Percentiles rank a stretch among this genome's conserved stretches.
These are phyloP conservation scores for Salarias fasciatus DNA, from an alignment of 2,797 vertebrate species.

Conservation along the genomic window DNA sequence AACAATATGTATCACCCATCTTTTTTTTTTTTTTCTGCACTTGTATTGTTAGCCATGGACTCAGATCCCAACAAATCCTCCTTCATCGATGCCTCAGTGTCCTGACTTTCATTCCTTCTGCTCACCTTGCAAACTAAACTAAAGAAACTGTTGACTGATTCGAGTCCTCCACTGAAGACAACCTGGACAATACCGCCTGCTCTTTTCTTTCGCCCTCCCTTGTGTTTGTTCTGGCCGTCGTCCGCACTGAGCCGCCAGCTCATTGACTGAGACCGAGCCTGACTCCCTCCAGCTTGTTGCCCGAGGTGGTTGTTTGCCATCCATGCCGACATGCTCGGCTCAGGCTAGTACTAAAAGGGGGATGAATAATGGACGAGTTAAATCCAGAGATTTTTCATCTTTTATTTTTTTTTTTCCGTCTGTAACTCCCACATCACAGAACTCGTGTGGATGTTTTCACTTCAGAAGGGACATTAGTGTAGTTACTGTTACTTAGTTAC, in stretches of 20 bases:
- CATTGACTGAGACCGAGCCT: slow-evolving; percentile 56
- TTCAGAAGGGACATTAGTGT: slow-evolving; percentile 8
- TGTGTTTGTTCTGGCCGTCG: slow-evolving; percentile 56
- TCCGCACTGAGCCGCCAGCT: slow-evolving; percentile 60
- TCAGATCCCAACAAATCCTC: too few species aligned
- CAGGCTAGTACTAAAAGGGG: slow-evolving; percentile 51
- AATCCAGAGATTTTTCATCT: slow-evolving; percentile 49
- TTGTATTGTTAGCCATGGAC: too few species aligned
- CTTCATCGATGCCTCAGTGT: background rate
- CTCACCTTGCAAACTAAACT: background rate
- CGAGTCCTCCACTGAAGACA: slow-evolving; percentile 39
- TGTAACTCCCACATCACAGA: slow-evolving; percentile 28
- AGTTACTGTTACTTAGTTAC: too few species aligned
- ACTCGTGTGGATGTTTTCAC: slow-evolving; percentile 2
- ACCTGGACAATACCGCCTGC: slow-evolving; percentile 28
- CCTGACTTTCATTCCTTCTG: slow-evolving; percentile 8
- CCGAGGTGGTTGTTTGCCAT: slow-evolving; percentile 62
- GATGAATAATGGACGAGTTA: slow-evolving; percentile 60
- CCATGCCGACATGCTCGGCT: slow-evolving; percentile 51
- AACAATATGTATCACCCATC: too few species aligned
- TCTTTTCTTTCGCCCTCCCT: slow-evolving; percentile 43
- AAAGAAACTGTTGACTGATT: slow-evolving; percentile 38
- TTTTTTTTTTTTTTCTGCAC: too few species aligned
- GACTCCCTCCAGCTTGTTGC: slow-evolving; percentile 56
- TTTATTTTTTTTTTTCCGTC: slow-evolving; percentile 16